These are phyloP conservation scores for Axis porcinus DNA, from an alignment of 2,113 vertebrate species.

Conservation along the genomic window DNA sequence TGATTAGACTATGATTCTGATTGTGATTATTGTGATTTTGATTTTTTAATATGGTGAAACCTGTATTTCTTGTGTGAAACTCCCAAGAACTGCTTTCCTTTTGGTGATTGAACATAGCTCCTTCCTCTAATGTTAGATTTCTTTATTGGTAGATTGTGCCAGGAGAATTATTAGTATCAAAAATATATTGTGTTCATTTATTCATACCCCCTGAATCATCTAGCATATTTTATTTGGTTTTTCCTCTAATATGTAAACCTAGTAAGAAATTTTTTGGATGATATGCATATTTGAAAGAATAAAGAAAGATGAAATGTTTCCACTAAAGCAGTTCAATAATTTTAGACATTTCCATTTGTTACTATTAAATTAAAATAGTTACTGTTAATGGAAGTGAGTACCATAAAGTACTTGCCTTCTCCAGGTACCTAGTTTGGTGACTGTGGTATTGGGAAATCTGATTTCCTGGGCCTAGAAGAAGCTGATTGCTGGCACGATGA, in stretches of 20 bases:
- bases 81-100: not conserved
- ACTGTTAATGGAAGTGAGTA: not conserved
- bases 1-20: not conserved
- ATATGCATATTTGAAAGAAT: not conserved
- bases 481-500: not conserved
- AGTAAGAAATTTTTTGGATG: not conserved
- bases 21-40: not conserved
- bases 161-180: not conserved
- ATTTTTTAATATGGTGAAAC: not conserved
- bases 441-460: not conserved
- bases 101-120: not conserved
- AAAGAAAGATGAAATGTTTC: not conserved
- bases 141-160: not conserved
- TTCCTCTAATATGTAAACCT: not conserved
- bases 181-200: not conserved
- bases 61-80: slow-evolving; percentile 10
- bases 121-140: slow-evolving; percentile 8
- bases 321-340: not conserved
- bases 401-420: not conserved
- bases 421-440: not conserved
- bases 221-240: not conserved
- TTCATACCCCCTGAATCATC: not conserved
- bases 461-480: not conserved
- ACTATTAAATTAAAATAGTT: slow-evolving; percentile 18
- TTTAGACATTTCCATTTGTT: not conserved